Base-by-base conservation (phyloP, 2,113 vertebrate species). In the Geothlypis trichas region DNA sequence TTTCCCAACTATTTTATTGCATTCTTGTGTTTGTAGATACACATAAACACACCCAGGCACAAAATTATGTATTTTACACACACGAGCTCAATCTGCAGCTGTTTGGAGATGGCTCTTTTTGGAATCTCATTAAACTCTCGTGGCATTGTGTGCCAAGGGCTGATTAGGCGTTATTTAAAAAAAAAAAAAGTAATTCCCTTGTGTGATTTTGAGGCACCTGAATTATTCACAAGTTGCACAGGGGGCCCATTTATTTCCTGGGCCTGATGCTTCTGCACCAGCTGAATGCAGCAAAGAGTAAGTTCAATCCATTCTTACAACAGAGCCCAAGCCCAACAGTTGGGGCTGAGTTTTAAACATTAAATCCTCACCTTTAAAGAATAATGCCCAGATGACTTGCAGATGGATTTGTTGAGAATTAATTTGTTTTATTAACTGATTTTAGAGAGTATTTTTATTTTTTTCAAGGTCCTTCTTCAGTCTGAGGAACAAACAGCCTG, bases 171-270 rank as follows among this genome's bases (percentile, higher is more conserved):
- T 27, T 91, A 69, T 33, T 78, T 68, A 72, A 62, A 41, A 82
- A 73, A 84, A 39, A 71, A 47, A 87, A 55, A 37, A 37, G 11
- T 5, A 57, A 79, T 59, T 95, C 84, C 89, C 87, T 24, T 19
- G 62, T 79, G 84, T 62, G 82, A 89, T 68, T 87, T 84, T 68
- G 66, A 94, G 93, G 84, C 71, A 87, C 62, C 78, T 89, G 84
- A 94, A 91, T 95, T 87, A 95, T 95, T 95, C 91, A 93, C 66
- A 78, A 75, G 77, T 89, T 28, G 41, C 74, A 61, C 23, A 17
- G 61, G 81, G 82, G 42, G 47, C 57, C 80, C 86, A 63, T 88
- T 87, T 82, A 63, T 88, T 87, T 76, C 89, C 80, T 27, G 4
- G 57, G 19, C 55, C 77, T 88, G 81, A 49, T 7, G 7, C 41